Base-by-base conservation (phyloP, 1,140 invertebrate species). In the Drosophila kohkoa region DNA sequence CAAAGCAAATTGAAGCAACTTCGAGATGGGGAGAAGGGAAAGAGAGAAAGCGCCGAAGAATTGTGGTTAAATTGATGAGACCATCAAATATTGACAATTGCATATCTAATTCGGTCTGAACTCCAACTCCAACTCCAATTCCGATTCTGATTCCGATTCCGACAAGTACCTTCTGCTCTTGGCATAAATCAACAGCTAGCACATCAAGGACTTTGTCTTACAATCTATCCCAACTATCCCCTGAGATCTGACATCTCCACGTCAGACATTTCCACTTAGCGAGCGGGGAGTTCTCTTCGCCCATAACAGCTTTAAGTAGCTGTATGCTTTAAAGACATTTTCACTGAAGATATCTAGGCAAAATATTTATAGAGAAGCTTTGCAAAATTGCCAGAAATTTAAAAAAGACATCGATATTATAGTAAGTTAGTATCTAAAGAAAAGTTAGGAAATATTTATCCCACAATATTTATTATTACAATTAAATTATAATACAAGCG, bases 71-170 rank as follows among this genome's bases (percentile, higher is more conserved):
- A 81, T 81, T 86, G 81, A 85, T 85, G 81, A 64, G 78, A 48
- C 77, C 82, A 86, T 85, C 82, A 85, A 83, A 72, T 81, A 83
- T 81, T 81, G 82, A 77, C 82, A 86, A 85, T 86, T 78, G 82
- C 82, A 71, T 71, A 71, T 64, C 68, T 71, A 71, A 71, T 71
- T 71, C 68, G 68, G 49, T 64, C 16, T 35, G 48, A 25, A 38
- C 20, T 25, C 20, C 3, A 25, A 25, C 20, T 25, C 20, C 20
- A 25, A 20, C 2, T 20, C 20, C 20, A 3, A 20, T 20, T 20
- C 20, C 3, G 20, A 20, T 20, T 20, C 20, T 2, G 20, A 25
- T 25, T 25, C 20, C 0, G 20, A 25, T 3, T 16, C 11, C 32
- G 28, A 7, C 46, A 64, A 52, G 32, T 38, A 25, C 48, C 45